A percentile compares a stretch with the other conserved stretches of the same genome.
Conservation (phyloP, 2,888 invertebrate genomes). For the Drosophila eohydei region DNA sequence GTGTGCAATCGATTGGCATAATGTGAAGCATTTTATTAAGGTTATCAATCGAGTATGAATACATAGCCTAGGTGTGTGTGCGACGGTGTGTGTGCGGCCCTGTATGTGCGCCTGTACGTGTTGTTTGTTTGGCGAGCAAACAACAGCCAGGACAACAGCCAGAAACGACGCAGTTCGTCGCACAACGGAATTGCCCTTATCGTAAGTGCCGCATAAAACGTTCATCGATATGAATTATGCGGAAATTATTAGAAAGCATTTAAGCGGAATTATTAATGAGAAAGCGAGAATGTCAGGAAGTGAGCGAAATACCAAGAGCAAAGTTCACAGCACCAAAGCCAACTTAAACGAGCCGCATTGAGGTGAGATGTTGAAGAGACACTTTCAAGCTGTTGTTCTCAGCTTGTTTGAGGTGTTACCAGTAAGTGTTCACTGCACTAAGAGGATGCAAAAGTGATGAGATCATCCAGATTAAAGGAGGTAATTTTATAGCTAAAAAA, state of each 20-base stretch:
- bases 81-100: constrained; percentile 27
- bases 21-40: constrained; percentile 81
- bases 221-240: constrained; percentile 77
- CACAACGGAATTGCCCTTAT: constrained; percentile 59
- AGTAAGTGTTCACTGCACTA: background rate
- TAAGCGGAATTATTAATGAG: constrained; percentile 79
- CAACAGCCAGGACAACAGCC: constrained; percentile 46
- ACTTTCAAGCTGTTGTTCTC: constrained; percentile 11
- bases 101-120: constrained; percentile 50
- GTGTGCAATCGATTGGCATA: constrained; percentile 82
- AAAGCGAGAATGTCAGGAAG: constrained; percentile 29
- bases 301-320: background rate
- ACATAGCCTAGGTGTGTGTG: constrained; percentile 51
- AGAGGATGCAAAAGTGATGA: background rate
- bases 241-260: constrained; percentile 81
- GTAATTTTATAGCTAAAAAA: background rate
- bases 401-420: constrained; percentile 12
- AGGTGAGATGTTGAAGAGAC: constrained; percentile 42
- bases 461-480: background rate
- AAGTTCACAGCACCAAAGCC: constrained; percentile 4
- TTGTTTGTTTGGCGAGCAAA: constrained; percentile 69
- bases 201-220: constrained; percentile 76
- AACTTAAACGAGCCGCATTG: background rate
- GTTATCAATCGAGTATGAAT: constrained; percentile 79
- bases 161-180: constrained; percentile 23